Conservation (phyloP, 1,140 invertebrate species). For the Zaprionus gabonicus region DNA sequence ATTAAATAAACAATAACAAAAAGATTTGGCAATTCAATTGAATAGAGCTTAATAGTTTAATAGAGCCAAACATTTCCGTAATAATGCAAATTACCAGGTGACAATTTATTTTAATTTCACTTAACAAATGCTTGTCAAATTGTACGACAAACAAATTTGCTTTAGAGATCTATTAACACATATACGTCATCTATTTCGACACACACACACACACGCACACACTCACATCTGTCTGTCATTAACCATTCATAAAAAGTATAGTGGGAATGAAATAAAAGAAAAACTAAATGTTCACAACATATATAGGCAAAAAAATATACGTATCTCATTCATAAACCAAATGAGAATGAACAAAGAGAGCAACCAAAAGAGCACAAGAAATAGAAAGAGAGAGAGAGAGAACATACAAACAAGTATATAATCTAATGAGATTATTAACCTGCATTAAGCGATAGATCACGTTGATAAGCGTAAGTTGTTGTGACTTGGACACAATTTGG, state of each 20-base stretch:
- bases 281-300: conserved; percentile 22
- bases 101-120: conserved; percentile 14
- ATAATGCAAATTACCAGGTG: background rate
- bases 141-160: conserved; percentile 14
- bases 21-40: background rate
- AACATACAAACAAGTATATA: background rate
- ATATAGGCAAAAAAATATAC: conserved; percentile 27
- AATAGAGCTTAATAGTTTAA: conserved; percentile 3
- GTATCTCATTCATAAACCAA: conserved; percentile 33
- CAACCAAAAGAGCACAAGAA: background rate
- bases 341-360: conserved; percentile 9
- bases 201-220: background rate
- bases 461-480: conserved; percentile 24
- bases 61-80: conserved; percentile 11
- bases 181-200: conserved; percentile 5
- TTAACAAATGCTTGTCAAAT: conserved; percentile 18
- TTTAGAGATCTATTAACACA: conserved; percentile 7
- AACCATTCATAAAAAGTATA: conserved; percentile 33
- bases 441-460: conserved; percentile 4
- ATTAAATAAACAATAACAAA: conserved; percentile 1
- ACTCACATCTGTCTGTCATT: conserved; percentile 6
- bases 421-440: conserved; percentile 1
- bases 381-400: background rate
- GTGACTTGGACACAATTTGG: conserved; percentile 1
- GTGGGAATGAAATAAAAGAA: conserved; percentile 4